Evolutionary conservation across 1,140 invertebrate species (phyloP), one percentile per base, ranked within the genome.

Genomic region (Halyomorpha halys): DNA sequence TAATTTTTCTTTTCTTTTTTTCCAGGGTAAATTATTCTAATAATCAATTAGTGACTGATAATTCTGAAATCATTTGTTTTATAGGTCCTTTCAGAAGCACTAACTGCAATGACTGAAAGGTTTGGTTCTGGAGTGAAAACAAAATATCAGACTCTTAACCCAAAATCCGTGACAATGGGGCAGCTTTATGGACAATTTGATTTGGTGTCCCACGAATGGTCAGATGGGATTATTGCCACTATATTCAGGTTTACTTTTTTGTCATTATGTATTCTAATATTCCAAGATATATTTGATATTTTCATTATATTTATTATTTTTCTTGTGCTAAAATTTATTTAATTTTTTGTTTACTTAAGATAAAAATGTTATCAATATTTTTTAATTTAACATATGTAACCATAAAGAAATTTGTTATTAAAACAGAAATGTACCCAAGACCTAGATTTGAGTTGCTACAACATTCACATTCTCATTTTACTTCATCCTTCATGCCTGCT

Each of bases 141-240:
- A 1, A 78, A 80, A 66, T 91, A 84, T 72, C 85, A 82, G 65
- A 87, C 90, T 2, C 82, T 97, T 21, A 96, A 96, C 78, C 93
- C 93, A 0, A 97, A 96, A 77, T 83, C 91, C 1, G 86, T 96
- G 19, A 92, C 90, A 0, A 88, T 94, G 82, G 88, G 86, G 44
- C 90, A 95, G 74, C 72, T 97, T 6, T 95, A 94, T 74, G 93
- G 93, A 39, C 85, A 87, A 68, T 94, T 94, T 74, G 90, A 95
- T 79, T 44, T 61, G 6, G 83, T 92, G 19, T 91, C 90, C 0
- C 90, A 92, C 68, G 92, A 95, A 73, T 96, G 92, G 92, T 86
- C 83, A 1, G 92, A 95, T 76, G 92, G 92, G 30, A 81, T 95
- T 27, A 83, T 89, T 54, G 86, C 89, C 0, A 84, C 81, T n/a